Evolutionary conservation across 2,888 invertebrate species (phyloP).

Genomic region (Dysmachus trigonus): DNA sequence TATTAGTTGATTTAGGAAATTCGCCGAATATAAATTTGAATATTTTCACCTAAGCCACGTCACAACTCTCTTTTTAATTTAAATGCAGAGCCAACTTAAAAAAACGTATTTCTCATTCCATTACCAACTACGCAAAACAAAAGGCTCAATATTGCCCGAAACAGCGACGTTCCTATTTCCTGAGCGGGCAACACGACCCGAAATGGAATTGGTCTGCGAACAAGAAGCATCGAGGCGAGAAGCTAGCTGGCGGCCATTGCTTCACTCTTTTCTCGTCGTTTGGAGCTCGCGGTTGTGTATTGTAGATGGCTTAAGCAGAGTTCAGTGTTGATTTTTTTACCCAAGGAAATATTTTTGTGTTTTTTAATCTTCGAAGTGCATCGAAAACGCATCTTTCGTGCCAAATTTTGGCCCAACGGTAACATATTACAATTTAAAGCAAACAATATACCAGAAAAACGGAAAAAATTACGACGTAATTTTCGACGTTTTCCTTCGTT

Average conservation of each 20-base stretch:
- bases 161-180: not conserved
- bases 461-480: slow-evolving; percentile 35
- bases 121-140: not conserved
- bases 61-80: not conserved
- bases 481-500: slow-evolving; percentile 36
- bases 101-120: not conserved
- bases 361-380: slow-evolving; percentile 17
- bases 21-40: too few species aligned
- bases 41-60: too few species aligned
- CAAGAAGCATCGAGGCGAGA: not conserved
- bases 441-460: slow-evolving; percentile 12
- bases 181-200: not conserved
- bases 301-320: slow-evolving; percentile 18
- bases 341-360: slow-evolving; percentile 17
- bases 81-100: not conserved
- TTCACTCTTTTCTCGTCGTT: not conserved
- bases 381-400: slow-evolving; percentile 13
- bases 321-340: slow-evolving; percentile 6
- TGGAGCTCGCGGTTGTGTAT: slow-evolving; percentile 12
- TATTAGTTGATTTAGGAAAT: too few species aligned
- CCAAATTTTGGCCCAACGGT: slow-evolving; percentile 25
- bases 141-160: not conserved
- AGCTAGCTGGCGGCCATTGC: not conserved
- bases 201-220: not conserved
- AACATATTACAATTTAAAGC: slow-evolving; percentile 31